Conservation (phyloP, 2,888 invertebrate genomes). For the Ctena decussata region DNA sequence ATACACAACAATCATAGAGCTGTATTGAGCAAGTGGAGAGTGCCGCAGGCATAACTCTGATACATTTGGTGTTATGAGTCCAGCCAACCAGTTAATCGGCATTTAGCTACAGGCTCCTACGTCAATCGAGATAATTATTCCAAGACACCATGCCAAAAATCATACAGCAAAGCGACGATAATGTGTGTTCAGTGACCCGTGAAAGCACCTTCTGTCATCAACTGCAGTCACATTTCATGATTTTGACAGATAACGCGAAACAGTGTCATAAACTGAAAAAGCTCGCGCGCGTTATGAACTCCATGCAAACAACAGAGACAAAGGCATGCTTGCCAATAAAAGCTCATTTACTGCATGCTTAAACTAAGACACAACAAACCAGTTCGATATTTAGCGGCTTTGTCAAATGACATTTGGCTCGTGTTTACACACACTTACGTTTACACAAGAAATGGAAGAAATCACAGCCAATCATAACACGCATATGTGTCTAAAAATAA, state of each 20-base stretch:
- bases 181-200: neutral
- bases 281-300: neutral
- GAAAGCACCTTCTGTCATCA: too few species aligned
- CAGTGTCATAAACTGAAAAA: neutral
- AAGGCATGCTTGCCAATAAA: neutral
- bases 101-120: neutral
- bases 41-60: too few species aligned
- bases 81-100: neutral
- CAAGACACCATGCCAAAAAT: neutral
- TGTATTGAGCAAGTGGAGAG: too few species aligned
- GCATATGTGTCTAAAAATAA: slow-evolving; percentile 14
- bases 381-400: neutral
- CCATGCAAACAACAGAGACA: neutral
- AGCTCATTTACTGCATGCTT: neutral
- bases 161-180: neutral
- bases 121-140: neutral
- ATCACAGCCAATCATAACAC: neutral
- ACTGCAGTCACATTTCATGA: neutral
- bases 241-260: neutral
- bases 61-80: too few species aligned
- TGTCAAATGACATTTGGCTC: neutral
- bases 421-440: neutral
- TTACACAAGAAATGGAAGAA: neutral
- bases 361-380: neutral
- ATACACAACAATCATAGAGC: too few species aligned